A percentile compares a stretch with the other conserved stretches of the same genome.
Evolutionary conservation across 2,797 vertebrate genomes (phyloP).

Genomic region (Mus caroli): DNA sequence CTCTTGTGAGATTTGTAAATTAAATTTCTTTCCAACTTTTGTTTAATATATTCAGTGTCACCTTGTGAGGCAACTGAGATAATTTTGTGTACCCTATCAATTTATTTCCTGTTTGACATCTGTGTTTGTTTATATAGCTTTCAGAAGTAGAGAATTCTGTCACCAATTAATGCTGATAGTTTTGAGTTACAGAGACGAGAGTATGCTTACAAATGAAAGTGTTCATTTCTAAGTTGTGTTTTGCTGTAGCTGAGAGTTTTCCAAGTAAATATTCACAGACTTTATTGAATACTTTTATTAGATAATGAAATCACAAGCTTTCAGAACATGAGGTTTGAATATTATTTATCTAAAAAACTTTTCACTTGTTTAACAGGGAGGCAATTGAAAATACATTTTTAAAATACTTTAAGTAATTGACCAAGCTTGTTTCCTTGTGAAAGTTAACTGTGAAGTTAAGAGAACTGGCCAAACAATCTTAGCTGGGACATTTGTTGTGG

Average conservation of each 20-base stretch:
- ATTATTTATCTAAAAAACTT: conserved; percentile 63
- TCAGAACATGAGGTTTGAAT: conserved; percentile 6
- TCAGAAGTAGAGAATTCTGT: conserved; percentile 80
- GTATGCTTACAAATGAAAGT: conserved; percentile 74
- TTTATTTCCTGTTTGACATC: conserved; percentile 84
- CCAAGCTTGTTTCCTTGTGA: conserved; percentile 32
- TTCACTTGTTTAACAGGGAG: background rate
- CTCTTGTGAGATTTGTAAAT: conserved; percentile 82
- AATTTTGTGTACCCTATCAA: conserved; percentile 84
- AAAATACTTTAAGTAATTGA: background rate
- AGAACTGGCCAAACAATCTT: background rate
- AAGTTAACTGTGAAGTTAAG: conserved; percentile 25
- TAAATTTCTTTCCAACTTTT: conserved; percentile 82
- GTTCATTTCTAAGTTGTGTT: conserved; percentile 77
- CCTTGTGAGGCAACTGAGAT: conserved; percentile 84
- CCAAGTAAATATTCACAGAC: conserved; percentile 70
- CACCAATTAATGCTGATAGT: conserved; percentile 81
- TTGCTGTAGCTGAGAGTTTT: conserved; percentile 68
- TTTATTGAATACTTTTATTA: conserved; percentile 68
- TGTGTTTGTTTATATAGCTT: conserved; percentile 84
- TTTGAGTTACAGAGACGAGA: conserved; percentile 76
- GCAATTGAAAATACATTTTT: background rate
- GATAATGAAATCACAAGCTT: conserved; percentile 62
- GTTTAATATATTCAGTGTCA: conserved; percentile 84
- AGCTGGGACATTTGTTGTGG: background rate